Percentiles rank a stretch among this genome's conserved stretches.
phyloP scores from a whole-genome alignment of 2,797 vertebrate genomes.

The Eulemur coronatus region DNA sequence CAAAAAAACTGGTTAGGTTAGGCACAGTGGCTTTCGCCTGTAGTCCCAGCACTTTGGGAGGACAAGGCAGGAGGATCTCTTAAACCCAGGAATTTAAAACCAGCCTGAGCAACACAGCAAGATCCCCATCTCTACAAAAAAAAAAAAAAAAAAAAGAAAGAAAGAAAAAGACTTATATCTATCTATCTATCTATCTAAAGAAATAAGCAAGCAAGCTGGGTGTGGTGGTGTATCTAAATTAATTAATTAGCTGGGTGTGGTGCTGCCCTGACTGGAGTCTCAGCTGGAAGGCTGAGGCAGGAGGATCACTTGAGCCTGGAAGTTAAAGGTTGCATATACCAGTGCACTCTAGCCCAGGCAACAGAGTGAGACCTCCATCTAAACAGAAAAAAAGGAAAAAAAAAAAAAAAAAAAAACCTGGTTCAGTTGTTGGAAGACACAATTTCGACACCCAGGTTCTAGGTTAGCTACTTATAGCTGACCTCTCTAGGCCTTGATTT shows the following conservation, averaged over 20 bases:
- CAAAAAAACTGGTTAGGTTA: not conserved
- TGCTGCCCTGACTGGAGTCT: not conserved
- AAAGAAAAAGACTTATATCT: too few species aligned
- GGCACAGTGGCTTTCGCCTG: not conserved
- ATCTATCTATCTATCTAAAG: too few species aligned
- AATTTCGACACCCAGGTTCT: not conserved
- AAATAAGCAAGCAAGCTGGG: too few species aligned
- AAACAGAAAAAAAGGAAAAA: not conserved
- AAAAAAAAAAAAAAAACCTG: not conserved
- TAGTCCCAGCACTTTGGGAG: not conserved
- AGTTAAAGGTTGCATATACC: not conserved
- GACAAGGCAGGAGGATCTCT: not conserved
- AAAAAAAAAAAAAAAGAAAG: too few species aligned
- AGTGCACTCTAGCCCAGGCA: not conserved
- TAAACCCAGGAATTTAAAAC: not conserved
- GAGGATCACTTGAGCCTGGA: not conserved
- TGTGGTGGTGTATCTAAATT: too few species aligned
- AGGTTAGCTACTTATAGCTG: conserved; percentile 9
- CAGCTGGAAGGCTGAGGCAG: not conserved
- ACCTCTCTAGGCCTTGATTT: conserved; percentile 26
- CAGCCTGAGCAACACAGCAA: not conserved
- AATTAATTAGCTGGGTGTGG: not conserved
- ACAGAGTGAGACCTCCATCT: not conserved
- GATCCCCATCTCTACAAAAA: not conserved
- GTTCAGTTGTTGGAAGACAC: not conserved